Evolutionary conservation across 2,113 vertebrate genomes (phyloP).

Genomic region (Crotalus viridis): DNA sequence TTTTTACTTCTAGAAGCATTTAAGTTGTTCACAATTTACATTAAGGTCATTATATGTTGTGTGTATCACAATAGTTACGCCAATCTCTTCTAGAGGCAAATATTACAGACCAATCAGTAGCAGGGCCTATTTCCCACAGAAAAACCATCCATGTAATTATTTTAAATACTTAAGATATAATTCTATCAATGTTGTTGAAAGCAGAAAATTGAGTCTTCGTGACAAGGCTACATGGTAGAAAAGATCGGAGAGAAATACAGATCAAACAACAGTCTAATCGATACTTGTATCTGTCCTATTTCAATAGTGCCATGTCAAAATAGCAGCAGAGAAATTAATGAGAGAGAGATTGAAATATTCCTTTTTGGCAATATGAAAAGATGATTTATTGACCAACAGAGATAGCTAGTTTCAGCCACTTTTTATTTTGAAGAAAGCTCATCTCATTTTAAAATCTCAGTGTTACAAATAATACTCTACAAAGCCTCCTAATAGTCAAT

Average conservation of each 20-base stretch:
- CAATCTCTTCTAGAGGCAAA: background rate
- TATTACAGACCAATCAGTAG: background rate
- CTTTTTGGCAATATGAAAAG: conserved; percentile 7
- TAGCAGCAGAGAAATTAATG: conserved; percentile 29
- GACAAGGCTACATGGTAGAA: background rate
- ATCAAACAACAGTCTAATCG: background rate
- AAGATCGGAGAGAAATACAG: background rate
- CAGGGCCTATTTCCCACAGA: background rate
- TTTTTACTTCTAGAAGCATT: background rate
- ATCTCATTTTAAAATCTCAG: conserved; percentile 22
- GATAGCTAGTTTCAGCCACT: conserved; percentile 24
- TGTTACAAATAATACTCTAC: background rate
- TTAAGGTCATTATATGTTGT: background rate
- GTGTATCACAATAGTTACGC: background rate
- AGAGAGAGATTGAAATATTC: conserved; percentile 12
- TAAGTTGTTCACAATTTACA: background rate
- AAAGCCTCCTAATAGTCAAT: conserved; percentile 5
- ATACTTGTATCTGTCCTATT: background rate
- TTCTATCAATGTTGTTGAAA: background rate
- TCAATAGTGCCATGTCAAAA: conserved; percentile 3
- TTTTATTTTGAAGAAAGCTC: conserved; percentile 17
- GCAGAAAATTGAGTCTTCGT: background rate
- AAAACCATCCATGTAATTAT: too few relatives aligned
- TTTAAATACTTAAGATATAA: background rate
- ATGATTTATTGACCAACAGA: conserved; percentile 24